Conservation (phyloP, 2,797 vertebrate genomes). For the Sternotherus odoratus region DNA sequence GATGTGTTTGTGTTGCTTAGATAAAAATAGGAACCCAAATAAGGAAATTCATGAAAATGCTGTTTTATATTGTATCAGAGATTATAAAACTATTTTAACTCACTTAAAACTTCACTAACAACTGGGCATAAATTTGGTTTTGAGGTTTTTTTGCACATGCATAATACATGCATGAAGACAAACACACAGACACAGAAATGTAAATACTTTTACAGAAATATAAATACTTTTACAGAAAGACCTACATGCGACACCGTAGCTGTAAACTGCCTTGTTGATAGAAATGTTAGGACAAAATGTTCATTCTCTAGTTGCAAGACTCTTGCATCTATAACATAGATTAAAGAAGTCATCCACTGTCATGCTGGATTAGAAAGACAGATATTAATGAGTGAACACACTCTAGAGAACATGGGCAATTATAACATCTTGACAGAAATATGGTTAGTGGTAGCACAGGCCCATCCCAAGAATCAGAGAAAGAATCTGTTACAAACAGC, state of each 20-base stretch:
- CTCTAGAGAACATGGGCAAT: constrained; percentile 46
- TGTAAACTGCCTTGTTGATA: fast-evolving
- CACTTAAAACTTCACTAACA: constrained; percentile 26
- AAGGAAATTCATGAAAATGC: neutral
- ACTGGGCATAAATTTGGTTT: neutral
- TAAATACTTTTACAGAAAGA: neutral
- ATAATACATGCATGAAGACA: neutral
- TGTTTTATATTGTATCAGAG: too few relatives aligned
- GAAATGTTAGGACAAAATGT: constrained; percentile 4
- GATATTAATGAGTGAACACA: constrained; percentile 26
- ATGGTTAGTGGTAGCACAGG: constrained; percentile 80
- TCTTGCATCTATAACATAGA: neutral
- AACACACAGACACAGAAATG: neutral
- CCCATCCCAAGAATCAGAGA: constrained; percentile 53
- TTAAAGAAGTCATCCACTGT: constrained; percentile 37
- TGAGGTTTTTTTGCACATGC: neutral
- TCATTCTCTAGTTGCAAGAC: constrained; percentile 18
- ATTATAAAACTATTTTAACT: neutral
- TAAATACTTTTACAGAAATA: neutral
- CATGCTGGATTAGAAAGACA: constrained; percentile 66
- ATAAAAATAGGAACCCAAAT: neutral
- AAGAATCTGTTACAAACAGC: constrained; percentile 51
- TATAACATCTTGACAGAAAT: constrained; percentile 48
- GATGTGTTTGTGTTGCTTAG: neutral
- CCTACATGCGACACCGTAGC: neutral